Base-by-base conservation (phyloP, 1,140 invertebrate species). In the Coptotermes formosanus region DNA sequence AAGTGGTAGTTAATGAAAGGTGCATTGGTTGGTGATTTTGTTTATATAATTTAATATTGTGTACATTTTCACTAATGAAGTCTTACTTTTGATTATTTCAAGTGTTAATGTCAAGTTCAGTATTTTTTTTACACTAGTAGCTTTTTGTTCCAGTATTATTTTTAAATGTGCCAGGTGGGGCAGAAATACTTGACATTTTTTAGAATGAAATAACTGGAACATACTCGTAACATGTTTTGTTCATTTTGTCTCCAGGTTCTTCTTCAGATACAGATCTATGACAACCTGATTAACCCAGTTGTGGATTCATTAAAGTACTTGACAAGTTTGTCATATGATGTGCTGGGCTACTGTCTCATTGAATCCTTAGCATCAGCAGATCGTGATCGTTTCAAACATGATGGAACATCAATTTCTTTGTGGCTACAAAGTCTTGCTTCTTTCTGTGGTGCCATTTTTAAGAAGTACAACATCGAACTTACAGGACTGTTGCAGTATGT, bases 241-340 rank as follows among this genome's bases (percentile, higher is more conserved):
- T 55, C 21, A 4, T 55, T 55, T 21, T 55, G 86, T 82, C 88
- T 88, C 86, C 88, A 95, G 93, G 93, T 98, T 52, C 90, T 98
- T 45, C 92, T 95, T 86, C 97, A 99, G 93, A 98, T 99, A 88
- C 98, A 99, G 92, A 94, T 97, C 30, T 99, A 98, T 92, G 98
- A 99, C 91, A 99, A 99, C 92, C 94, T 99, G 82, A 99, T 96
- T 87, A 91, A 95, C 48, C 98, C 98, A 23, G 98, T 99, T 21
- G 98, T 99, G 55, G 99, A 99, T 91, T 98, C 98, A 0, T 93
- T 99, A 64, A 99, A 99, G 92, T 99, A 98, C 91, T 92, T 99
- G 88, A 99, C 98, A 44, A 96, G 95, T 86, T 92, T 99, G 81
- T 99, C 98, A 0, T 99, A 99, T 89, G 99, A 99, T 91, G 96